Conservation (phyloP, 1,140 invertebrate genomes). For the Cyphomyrmex costatus region DNA sequence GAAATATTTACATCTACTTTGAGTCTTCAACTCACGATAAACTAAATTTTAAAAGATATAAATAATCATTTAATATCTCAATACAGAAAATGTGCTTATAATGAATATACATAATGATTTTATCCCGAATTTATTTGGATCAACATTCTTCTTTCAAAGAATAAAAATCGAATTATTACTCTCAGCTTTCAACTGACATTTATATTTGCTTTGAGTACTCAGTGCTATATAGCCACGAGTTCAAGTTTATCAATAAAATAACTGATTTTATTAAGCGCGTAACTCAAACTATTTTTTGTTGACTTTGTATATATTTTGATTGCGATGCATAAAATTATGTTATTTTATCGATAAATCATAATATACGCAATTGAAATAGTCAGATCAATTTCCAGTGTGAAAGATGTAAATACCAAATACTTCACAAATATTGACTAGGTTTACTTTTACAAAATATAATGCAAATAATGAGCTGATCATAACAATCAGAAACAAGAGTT, state of each 20-base stretch:
- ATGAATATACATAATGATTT: slow-evolving; percentile 2
- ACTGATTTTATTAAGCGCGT: slow-evolving; percentile 27
- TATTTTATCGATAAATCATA: slow-evolving; percentile 50
- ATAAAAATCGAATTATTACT: slow-evolving; percentile 63
- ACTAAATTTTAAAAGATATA: slow-evolving; percentile 61
- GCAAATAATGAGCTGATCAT: slow-evolving; percentile 16
- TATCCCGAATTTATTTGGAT: slow-evolving; percentile 16
- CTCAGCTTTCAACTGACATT: slow-evolving; percentile 38
- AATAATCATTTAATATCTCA: slow-evolving; percentile 66
- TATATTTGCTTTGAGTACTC: slow-evolving; percentile 40
- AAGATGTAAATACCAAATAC: background rate
- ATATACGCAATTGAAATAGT: slow-evolving; percentile 47
- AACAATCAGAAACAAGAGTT: slow-evolving; percentile 23
- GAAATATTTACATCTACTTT: slow-evolving; percentile 69
- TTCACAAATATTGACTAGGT: slow-evolving; percentile 30
- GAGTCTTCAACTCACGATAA: slow-evolving; percentile 20
- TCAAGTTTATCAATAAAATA: slow-evolving; percentile 68
- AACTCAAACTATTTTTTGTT: slow-evolving; percentile 48
- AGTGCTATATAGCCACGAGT: slow-evolving; percentile 7
- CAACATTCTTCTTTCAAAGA: slow-evolving; percentile 33
- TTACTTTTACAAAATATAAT: slow-evolving; percentile 23
- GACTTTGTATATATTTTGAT: slow-evolving; percentile 54
- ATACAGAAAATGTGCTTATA: slow-evolving; percentile 31
- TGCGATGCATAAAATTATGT: slow-evolving; percentile 31
- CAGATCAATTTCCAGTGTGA: slow-evolving; percentile 70